Evolutionary conservation across 2,113 vertebrate genomes (phyloP).

Genomic region (Mastomys natalensis): DNA sequence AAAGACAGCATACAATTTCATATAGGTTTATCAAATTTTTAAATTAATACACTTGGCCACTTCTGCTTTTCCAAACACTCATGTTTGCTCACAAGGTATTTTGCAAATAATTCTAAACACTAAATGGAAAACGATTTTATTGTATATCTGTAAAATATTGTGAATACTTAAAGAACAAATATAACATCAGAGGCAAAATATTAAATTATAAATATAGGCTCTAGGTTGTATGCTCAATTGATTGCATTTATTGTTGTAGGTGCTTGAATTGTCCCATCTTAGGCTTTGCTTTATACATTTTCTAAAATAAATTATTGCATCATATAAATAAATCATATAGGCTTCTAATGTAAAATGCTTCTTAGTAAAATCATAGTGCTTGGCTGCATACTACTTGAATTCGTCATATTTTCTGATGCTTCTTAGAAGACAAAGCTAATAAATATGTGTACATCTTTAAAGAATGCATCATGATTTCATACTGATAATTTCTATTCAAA

Average conservation of each 20-base stretch:
- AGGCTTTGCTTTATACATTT: neutral
- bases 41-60: neutral
- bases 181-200: slow-evolving; percentile 13
- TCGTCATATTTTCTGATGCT: slow-evolving; percentile 1
- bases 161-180: slow-evolving; percentile 14
- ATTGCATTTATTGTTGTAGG: neutral
- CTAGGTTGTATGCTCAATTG: neutral
- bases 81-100: slow-evolving; percentile 12
- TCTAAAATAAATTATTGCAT: neutral
- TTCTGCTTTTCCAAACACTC: slow-evolving; percentile 28
- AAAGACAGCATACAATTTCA: slow-evolving; percentile 17
- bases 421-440: slow-evolving; percentile 10
- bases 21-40: slow-evolving; percentile 26
- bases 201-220: neutral
- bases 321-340: neutral
- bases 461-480: slow-evolving; percentile 15
- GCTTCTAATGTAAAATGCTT: slow-evolving; percentile 45
- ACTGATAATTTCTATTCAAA: slow-evolving; percentile 49
- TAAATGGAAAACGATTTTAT: slow-evolving; percentile 42
- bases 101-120: slow-evolving; percentile 43
- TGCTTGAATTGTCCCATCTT: neutral
- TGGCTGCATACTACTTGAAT: neutral
- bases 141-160: slow-evolving; percentile 22
- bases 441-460: slow-evolving; percentile 1
- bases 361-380: slow-evolving; percentile 34